Evolutionary conservation across 1,140 invertebrate species (phyloP).

Genomic region (Platorchestia sp.): DNA sequence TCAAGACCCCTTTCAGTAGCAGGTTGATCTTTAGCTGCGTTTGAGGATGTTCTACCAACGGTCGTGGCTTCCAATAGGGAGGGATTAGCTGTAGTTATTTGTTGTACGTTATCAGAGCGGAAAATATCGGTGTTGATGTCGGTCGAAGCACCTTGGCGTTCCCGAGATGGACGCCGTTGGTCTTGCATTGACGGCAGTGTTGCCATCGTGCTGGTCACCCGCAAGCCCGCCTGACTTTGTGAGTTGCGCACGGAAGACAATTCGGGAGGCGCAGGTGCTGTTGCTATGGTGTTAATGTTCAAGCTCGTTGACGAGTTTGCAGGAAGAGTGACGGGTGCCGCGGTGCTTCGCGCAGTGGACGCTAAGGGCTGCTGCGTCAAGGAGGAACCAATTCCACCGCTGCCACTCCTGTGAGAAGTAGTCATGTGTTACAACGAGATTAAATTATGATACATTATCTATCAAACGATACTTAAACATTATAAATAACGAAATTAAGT

Average conservation of each 20-base stretch:
- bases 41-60: background rate
- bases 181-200: background rate
- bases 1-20: background rate
- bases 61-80: background rate
- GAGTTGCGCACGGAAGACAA: conserved; percentile 19
- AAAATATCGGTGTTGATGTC: background rate
- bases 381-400: background rate
- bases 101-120: conserved; percentile 15
- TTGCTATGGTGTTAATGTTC: background rate
- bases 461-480: background rate
- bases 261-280: background rate
- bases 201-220: background rate
- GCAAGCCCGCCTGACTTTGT: background rate
- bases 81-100: background rate
- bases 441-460: background rate
- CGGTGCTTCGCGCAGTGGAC: background rate
- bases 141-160: background rate
- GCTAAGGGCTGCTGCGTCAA: background rate
- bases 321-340: background rate
- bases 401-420: background rate
- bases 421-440: background rate
- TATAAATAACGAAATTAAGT: background rate
- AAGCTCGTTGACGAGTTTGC: background rate
- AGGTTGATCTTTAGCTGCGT: background rate
- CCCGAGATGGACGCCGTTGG: background rate